Evolutionary conservation across 2,888 invertebrate species (phyloP), one percentile per base, ranked within the genome.

Genomic region (Escarpia spicata): DNA sequence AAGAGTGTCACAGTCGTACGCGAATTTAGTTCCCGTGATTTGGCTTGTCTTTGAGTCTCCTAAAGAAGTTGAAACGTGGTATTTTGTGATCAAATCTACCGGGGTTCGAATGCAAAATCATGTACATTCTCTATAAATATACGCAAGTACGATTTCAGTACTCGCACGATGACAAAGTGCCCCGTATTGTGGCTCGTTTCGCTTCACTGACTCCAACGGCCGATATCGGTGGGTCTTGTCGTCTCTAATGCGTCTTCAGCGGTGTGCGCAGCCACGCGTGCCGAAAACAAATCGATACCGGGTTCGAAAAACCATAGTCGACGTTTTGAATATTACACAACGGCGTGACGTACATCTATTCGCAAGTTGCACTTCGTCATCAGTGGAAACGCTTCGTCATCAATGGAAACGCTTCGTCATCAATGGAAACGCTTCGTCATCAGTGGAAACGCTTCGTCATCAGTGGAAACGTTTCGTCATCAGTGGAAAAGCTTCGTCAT

Each of bases 271-370:
- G 75, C 75, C 26, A n/a, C 75, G 75, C 75, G 75, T 75, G 75
- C 6, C 75, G 75, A 26, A 75, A 75, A 26, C 75, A 26, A 75
- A 75, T 75, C 75, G 75, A 75, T 75, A 26, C 75, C 75, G n/a
- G 75, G 19, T 19, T 75, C 75, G 15, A 75, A 75, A 37, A 75
- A 15, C 75, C 75, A n/a, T 75, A 26, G 19, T 75, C 75, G 75
- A 75, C 26, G 75, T 75, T 75, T 75, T 75, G 75, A 75, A 75
- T 75, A 75, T 75, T 75, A 26, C 75, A 75, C 75, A 75, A 75
- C 75, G 26, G 75, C 75, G 26, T 52, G 52, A 52, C 52, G 52
- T 52, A 12, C 52, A 52, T 52, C 12, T 12, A 52, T 75, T 75
- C 75, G 75, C 4, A 15, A 26, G 3, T 15, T 6, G 19, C 75